phyloP scores from a whole-genome alignment of 2,797 vertebrate genomes.

The Nyctibius grandis region DNA sequence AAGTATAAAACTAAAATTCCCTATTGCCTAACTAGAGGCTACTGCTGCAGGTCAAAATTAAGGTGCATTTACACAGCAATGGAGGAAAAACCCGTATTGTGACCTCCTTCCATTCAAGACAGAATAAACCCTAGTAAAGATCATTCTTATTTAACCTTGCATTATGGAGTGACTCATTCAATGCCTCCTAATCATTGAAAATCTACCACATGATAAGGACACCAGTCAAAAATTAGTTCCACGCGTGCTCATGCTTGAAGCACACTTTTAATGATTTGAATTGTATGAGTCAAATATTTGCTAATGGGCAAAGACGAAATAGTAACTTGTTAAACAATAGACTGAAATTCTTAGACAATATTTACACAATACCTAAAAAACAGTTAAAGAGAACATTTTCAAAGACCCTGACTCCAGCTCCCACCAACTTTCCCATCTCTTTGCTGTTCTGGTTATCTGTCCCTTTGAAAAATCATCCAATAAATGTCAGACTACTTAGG shows the following conservation, averaged over 20 bases:
- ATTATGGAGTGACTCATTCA: constrained; percentile 32
- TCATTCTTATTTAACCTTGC: constrained; percentile 49
- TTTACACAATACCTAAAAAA: neutral
- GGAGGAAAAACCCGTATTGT: neutral
- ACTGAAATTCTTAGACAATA: neutral
- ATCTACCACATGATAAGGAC: neutral
- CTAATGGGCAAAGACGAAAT: constrained; percentile 45
- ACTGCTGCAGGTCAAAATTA: neutral
- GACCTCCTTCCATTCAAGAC: neutral
- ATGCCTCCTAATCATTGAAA: neutral
- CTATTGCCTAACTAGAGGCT: neutral
- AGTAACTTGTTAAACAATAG: constrained; percentile 29
- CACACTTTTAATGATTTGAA: constrained; percentile 17
- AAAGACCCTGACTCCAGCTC: neutral
- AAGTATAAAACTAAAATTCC: neutral
- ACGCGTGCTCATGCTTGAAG: neutral
- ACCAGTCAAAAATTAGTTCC: constrained; percentile 53
- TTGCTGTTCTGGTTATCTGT: neutral
- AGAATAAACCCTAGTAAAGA: neutral
- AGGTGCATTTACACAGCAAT: neutral
- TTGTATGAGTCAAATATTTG: constrained; percentile 52
- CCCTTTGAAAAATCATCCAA: neutral
- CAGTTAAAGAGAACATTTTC: neutral
- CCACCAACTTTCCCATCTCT: neutral
- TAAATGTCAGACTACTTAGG: neutral